phyloP scores from a whole-genome alignment of 2,888 invertebrate genomes.

The Pteria penguin region DNA sequence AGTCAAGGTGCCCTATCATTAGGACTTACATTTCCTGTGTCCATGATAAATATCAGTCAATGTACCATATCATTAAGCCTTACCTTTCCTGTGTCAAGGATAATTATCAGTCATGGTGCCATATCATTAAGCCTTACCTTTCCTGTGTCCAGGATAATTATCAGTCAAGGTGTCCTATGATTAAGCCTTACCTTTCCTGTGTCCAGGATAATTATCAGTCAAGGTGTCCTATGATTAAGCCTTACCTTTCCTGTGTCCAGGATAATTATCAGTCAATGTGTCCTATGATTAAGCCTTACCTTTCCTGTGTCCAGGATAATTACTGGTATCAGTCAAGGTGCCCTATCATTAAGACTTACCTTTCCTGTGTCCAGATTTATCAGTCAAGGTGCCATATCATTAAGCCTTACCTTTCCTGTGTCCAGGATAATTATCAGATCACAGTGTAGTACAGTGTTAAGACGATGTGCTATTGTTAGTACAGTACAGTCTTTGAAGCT shows the following conservation, averaged over 20 bases:
- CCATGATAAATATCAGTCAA: slow-evolving; percentile 82
- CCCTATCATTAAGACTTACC: not conserved
- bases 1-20: not conserved
- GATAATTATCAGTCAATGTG: not conserved
- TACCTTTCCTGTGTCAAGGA: not conserved
- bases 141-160: not conserved
- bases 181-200: not conserved
- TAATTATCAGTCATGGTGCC: not conserved
- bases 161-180: not conserved
- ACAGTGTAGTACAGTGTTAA: slow-evolving; percentile 82
- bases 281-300: not conserved
- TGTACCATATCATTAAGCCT: not conserved
- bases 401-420: slow-evolving; percentile 77
- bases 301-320: not conserved
- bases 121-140: not conserved
- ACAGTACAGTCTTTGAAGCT: slow-evolving; percentile 83
- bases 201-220: not conserved
- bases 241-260: not conserved
- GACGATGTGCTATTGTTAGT: slow-evolving; percentile 84
- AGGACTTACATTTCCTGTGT: slow-evolving; percentile 79
- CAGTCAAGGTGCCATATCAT: not conserved
- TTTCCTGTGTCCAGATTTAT: not conserved
- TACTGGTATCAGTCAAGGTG: not conserved
- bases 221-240: not conserved
- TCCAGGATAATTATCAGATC: slow-evolving; percentile 82